phyloP scores from a whole-genome alignment of 2,797 vertebrate species.

The Chromobotia macracanthus region DNA sequence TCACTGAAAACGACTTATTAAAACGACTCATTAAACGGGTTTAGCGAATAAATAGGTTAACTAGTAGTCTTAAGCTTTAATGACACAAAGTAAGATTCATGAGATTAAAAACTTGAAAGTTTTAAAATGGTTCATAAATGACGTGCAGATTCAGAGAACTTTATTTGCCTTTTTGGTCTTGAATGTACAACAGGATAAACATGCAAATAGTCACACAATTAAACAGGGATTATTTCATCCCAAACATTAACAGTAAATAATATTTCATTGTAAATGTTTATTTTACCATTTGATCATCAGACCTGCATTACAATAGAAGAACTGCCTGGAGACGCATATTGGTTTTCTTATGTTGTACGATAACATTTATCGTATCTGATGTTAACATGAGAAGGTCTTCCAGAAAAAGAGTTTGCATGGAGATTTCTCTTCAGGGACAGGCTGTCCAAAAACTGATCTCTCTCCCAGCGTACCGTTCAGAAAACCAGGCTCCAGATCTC shows the following conservation, averaged over 20 bases:
- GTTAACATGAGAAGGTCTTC: conserved; percentile 77
- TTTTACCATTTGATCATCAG: neutral
- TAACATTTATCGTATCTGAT: neutral
- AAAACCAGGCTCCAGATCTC: conserved; percentile 27
- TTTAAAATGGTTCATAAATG: no score
- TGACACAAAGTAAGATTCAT: no score
- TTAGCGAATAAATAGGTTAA: no score
- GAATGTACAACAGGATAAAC: no score
- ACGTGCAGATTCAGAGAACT: no score
- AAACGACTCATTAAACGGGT: no score
- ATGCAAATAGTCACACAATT: no score
- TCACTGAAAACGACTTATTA: no score
- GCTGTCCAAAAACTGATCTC: conserved; percentile 31
- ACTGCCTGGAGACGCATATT: neutral
- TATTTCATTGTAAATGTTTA: neutral
- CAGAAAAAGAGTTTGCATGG: conserved; percentile 78
- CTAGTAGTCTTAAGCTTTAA: no score
- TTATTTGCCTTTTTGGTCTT: no score
- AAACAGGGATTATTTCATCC: neutral
- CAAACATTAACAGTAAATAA: neutral
- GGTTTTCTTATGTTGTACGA: no score
- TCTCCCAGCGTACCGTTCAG: conserved; percentile 53
- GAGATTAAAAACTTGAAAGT: no score
- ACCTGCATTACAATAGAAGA: neutral
- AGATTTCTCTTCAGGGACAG: conserved; percentile 48